Percentiles rank a stretch among this genome's conserved stretches.
Conservation (phyloP, 2,888 invertebrate genomes). For the Eupeodes latifasciatus region DNA sequence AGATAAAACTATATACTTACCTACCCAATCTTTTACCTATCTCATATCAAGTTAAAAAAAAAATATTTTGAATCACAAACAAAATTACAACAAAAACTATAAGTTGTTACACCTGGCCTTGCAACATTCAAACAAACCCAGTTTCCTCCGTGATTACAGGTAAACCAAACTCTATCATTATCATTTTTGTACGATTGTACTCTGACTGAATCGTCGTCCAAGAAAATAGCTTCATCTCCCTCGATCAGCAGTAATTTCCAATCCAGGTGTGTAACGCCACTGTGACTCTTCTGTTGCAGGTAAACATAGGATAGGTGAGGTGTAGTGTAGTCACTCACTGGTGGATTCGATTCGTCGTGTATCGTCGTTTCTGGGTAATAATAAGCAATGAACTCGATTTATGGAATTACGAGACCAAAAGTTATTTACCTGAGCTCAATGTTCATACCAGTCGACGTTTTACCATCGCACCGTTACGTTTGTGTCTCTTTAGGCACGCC, state of each 20-base stretch:
- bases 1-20: constrained; percentile 51
- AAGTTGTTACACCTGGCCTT: constrained; percentile 70
- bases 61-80: constrained; percentile 6
- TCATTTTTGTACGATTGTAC: constrained; percentile 10
- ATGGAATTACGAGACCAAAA: constrained; percentile 68
- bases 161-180: constrained; percentile 59
- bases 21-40: constrained; percentile 6
- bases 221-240: constrained; percentile 48
- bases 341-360: constrained; percentile 45
- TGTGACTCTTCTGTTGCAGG: neutral
- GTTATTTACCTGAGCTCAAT: constrained; percentile 67
- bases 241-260: constrained; percentile 35
- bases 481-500: constrained; percentile 25
- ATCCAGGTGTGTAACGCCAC: constrained; percentile 56
- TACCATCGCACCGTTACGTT: constrained; percentile 73
- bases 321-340: neutral
- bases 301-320: constrained; percentile 42
- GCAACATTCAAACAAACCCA: constrained; percentile 59
- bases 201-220: neutral
- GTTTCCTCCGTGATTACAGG: constrained; percentile 59
- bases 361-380: constrained; percentile 54
- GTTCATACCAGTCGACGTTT: constrained; percentile 70
- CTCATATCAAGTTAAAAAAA: constrained; percentile 1
- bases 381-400: constrained; percentile 69
- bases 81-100: constrained; percentile 14